Base-by-base conservation (phyloP, 2,113 vertebrate species). In the Cheilinus undulatus region DNA sequence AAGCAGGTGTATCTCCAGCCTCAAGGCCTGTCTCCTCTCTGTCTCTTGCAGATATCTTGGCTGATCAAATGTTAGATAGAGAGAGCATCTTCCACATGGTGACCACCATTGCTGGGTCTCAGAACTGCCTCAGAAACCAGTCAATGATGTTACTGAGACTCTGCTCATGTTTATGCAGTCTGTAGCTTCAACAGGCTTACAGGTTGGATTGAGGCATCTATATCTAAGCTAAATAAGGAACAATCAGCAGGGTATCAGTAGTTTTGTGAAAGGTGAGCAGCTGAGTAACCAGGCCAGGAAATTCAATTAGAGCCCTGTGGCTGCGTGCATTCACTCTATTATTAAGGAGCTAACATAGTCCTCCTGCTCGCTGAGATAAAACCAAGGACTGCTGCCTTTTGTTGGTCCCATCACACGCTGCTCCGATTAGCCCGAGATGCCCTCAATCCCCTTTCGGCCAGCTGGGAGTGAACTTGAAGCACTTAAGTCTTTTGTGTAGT, bases 261-360 rank as follows among this genome's bases (percentile, higher is more conserved):
- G 64, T 34, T 9, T 20, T 50, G 70, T 38, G 80, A 79, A 85
- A 78, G 78, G 76, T 90, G 43, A 88, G 77, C 75, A 69, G 82
- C 84, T 59, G 57, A 82, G 84, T 80, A 82, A 78, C 72, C 46
- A 69, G 67, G 63, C 65, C 53, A 65, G 78, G 64, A 78, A 83
- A 90, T 91, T 84, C 73, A 82, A 81, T 92, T 78, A 87, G 87
- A 78, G 51, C 40, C 59, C 51, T 36, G 61, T 22, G 52, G 49
- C 73, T 58, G 75, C 36, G 76, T 84, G 64, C 71, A 79, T 89
- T 88, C 80, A 76, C 38, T 83, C 85, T 72, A 86, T 78, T 82
- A 84, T 71, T 61, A 64, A 76, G 76, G 51, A 6, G 26, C 76
- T 84, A 77, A 89, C 85, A 82, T 81, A 86, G 81, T 83, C 80